A percentile compares a stretch with the other conserved stretches of the same genome.
Evolutionary conservation across 2,888 invertebrate species (phyloP).

Genomic region (Leptinotarsa peninsularis): DNA sequence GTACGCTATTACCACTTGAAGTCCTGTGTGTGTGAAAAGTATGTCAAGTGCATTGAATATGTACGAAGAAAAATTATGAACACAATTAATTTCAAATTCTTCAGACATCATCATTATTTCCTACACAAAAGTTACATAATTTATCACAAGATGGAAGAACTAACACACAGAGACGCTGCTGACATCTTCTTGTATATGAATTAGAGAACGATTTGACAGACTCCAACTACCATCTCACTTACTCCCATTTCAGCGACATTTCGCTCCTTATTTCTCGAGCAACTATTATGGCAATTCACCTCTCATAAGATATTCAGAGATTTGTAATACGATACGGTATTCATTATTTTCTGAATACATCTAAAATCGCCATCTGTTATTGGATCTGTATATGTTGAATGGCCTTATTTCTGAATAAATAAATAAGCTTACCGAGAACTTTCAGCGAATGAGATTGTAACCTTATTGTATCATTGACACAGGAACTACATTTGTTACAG

Average conservation of each 20-base stretch:
- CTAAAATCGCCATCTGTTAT: too few species aligned
- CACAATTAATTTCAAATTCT: neutral
- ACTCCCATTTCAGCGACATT: neutral
- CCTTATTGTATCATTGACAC: too few species aligned
- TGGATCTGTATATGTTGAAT: too few species aligned
- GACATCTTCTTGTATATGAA: neutral
- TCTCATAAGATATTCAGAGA: neutral
- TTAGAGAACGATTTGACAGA: neutral
- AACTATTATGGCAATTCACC: neutral
- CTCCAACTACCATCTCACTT: neutral
- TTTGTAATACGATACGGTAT: too few species aligned
- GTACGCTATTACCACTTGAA: neutral
- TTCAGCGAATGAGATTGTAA: too few species aligned
- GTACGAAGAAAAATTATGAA: neutral
- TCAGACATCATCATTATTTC: neutral
- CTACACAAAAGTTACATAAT: neutral
- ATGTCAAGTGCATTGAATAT: neutral
- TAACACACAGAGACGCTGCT: neutral
- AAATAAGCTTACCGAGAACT: too few species aligned
- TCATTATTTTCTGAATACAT: too few species aligned
- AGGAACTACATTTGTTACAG: too few species aligned
- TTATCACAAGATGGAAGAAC: neutral
- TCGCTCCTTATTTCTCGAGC: neutral
- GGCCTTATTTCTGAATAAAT: too few species aligned
- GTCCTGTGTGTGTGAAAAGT: neutral